These are phyloP conservation scores for Iselma pallidipennis DNA, from an alignment of 2,888 invertebrate genomes.

Conservation along the genomic window DNA sequence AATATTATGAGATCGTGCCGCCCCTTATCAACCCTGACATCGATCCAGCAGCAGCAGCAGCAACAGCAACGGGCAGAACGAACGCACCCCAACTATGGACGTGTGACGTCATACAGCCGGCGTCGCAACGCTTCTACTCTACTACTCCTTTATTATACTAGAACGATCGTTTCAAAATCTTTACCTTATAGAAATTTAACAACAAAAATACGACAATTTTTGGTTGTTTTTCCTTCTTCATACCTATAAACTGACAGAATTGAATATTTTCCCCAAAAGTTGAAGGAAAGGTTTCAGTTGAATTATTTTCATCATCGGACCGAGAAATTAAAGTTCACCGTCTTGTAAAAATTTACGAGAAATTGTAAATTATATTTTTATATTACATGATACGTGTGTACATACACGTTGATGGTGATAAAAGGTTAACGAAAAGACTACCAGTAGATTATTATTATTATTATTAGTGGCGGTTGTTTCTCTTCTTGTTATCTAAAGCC, in stretches of 20 bases:
- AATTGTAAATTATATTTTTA: neutral
- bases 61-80: neutral
- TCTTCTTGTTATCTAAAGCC: neutral
- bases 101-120: conserved; percentile 37
- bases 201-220: no score
- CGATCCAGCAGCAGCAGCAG: conserved; percentile 25
- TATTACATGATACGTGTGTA: no score
- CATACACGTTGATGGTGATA: neutral
- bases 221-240: no score
- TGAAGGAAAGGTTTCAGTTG: neutral
- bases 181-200: no score
- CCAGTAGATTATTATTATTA: neutral
- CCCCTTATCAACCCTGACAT: conserved; percentile 21
- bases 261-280: neutral
- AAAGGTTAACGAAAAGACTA: neutral
- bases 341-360: neutral
- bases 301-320: neutral
- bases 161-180: no score
- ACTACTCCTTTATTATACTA: no score
- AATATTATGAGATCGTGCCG: neutral
- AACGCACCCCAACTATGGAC: conserved; percentile 24
- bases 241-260: no score
- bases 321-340: neutral
- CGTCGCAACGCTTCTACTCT: conserved; percentile 29
- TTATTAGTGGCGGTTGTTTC: neutral